These are phyloP conservation scores for Diarsia dahlii DNA, from an alignment of 2,888 invertebrate species.

Conservation along the genomic window DNA sequence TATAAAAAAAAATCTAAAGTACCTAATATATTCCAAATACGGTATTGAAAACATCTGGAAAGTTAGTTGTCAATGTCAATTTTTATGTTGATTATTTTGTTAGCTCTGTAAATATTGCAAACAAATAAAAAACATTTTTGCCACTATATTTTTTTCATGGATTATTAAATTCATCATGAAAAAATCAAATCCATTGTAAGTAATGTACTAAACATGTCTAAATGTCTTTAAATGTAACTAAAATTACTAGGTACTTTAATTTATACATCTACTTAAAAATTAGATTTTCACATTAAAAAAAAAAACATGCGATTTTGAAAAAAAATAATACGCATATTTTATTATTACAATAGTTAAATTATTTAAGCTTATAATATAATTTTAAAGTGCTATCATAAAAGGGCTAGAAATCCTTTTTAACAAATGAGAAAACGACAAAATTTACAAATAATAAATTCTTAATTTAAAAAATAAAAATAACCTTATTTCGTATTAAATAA, in stretches of 20 bases:
- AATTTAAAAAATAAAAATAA: constrained; percentile 26
- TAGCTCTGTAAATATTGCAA: not conserved
- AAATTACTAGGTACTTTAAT: constrained; percentile 55
- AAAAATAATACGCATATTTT: constrained; percentile 59
- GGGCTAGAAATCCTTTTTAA: constrained; percentile 30
- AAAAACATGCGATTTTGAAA: constrained; percentile 58
- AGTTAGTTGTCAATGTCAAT: not conserved
- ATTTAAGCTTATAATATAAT: constrained; percentile 43
- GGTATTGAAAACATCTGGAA: not conserved
- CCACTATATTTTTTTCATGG: not conserved
- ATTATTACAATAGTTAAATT: constrained; percentile 53
- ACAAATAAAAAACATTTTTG: not conserved
- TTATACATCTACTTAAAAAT: constrained; percentile 49
- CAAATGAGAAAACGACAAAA: constrained; percentile 52
- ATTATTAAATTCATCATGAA: no score
- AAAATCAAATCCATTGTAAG: constrained; percentile 2
- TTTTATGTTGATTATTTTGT: no score
- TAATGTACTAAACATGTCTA: constrained; percentile 45
- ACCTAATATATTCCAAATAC: not conserved
- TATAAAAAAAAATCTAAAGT: not conserved
- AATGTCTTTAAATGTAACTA: constrained; percentile 28
- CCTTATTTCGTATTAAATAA: constrained; percentile 26
- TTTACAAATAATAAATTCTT: constrained; percentile 57
- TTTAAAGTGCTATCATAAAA: constrained; percentile 46
- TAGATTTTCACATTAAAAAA: constrained; percentile 39